These are phyloP conservation scores for Plebejus anna DNA, from an alignment of 2,888 invertebrate genomes.

Conservation along the genomic window DNA sequence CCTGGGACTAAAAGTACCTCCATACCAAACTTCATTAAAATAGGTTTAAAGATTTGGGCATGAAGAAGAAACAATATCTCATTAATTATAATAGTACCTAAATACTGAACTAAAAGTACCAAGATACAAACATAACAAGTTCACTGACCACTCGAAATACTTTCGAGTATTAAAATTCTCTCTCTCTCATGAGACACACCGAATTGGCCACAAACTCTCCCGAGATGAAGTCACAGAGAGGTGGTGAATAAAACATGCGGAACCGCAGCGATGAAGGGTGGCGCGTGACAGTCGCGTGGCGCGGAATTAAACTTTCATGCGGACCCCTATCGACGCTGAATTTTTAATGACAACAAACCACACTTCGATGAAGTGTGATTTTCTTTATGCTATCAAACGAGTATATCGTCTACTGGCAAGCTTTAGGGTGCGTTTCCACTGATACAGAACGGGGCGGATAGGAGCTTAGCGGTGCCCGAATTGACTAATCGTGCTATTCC, in stretches of 20 bases:
- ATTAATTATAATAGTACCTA: no score
- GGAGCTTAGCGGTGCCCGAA: no score
- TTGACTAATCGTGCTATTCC: no score
- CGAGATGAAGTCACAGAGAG: not conserved
- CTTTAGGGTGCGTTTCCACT: no score
- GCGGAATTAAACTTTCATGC: slow-evolving; percentile 37
- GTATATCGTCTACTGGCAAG: no score
- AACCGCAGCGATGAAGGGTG: slow-evolving; percentile 42
- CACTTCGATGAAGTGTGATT: not conserved
- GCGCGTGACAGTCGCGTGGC: slow-evolving; percentile 55
- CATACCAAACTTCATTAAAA: no score
- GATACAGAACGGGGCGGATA: no score
- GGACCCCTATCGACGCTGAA: slow-evolving; percentile 28
- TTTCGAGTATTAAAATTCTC: not conserved
- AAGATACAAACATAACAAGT: not conserved
- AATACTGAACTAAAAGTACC: no score
- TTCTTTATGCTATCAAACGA: not conserved
- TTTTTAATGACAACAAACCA: slow-evolving; percentile 30
- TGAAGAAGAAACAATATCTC: no score
- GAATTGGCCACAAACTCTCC: not conserved
- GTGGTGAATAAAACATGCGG: slow-evolving; percentile 29
- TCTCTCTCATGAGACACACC: not conserved
- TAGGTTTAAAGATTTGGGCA: no score
- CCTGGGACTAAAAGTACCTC: no score
- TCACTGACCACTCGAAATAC: not conserved